phyloP scores from a whole-genome alignment of 2,797 vertebrate species.

The Tenualosa thibaudeaui region DNA sequence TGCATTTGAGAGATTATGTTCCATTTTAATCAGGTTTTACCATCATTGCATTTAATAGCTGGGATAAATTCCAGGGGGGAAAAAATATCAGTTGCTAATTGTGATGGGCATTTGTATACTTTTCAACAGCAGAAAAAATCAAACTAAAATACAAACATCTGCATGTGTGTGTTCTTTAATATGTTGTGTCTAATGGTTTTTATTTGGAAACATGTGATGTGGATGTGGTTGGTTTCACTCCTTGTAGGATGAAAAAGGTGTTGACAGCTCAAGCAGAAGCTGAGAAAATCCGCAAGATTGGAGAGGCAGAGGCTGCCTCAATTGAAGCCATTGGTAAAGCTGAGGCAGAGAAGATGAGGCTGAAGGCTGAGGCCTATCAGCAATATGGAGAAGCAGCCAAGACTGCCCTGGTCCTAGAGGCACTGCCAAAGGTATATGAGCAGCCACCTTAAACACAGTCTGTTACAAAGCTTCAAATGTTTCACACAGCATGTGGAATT shows the following conservation, averaged over 20 bases:
- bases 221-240: not conserved
- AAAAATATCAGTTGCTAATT: too few species aligned
- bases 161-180: not conserved
- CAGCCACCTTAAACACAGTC: not conserved
- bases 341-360: constrained; percentile 83
- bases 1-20: too few species aligned
- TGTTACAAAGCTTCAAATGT: not conserved
- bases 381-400: constrained; percentile 82
- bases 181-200: not conserved
- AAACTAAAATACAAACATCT: not conserved
- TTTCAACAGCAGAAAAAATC: too few species aligned
- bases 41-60: too few species aligned
- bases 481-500: not conserved
- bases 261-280: constrained; percentile 82
- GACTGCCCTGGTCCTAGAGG: constrained; percentile 80
- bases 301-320: constrained; percentile 82
- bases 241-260: constrained; percentile 78
- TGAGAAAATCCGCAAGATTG: constrained; percentile 81
- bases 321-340: constrained; percentile 81
- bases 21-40: too few species aligned
- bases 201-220: not conserved
- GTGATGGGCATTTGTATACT: too few species aligned
- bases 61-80: too few species aligned
- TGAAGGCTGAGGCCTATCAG: constrained; percentile 84
- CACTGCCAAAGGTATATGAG: constrained; percentile 76